These are phyloP conservation scores for Apis mellifera DNA, from an alignment of 1,140 invertebrate species.

Conservation along the genomic window Amel_HAv3.1 CM009936.2:15648501-15649000, in stretches of 20 bases:
- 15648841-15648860: conserved; percentile 80
- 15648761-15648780: conserved; percentile 83
- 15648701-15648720: conserved; percentile 83
- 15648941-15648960: conserved; percentile 1
- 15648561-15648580: too few species aligned
- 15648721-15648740: conserved; percentile 84
- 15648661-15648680: conserved; percentile 69
- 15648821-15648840: conserved; percentile 89
- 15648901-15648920: conserved; percentile 3
- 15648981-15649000: neutral
- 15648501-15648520: too few species aligned
- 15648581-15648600: neutral
- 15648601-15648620: conserved; percentile 83
- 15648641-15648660: conserved; percentile 67
- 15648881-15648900: neutral
- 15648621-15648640: conserved; percentile 73
- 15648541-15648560: too few species aligned
- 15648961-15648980: neutral
- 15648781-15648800: conserved; percentile 71
- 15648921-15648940: neutral
- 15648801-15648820: conserved; percentile 84
- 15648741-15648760: conserved; percentile 87
- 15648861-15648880: neutral
- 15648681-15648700: conserved; percentile 85
- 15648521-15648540: too few species aligned